These are phyloP conservation scores for Scaptomyza reducta DNA, from an alignment of 2,888 invertebrate species.

Conservation along the genomic window DNA sequence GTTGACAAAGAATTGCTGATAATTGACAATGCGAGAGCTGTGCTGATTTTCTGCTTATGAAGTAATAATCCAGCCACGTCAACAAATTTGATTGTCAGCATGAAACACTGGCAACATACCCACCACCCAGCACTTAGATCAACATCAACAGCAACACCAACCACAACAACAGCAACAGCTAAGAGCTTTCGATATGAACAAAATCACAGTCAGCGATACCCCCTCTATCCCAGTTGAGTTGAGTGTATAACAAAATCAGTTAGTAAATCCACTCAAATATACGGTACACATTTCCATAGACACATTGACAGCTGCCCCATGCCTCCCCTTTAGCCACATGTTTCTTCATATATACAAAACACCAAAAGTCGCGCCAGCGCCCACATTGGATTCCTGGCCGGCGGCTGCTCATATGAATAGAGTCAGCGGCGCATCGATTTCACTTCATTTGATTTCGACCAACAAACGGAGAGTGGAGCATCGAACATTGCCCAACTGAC, in stretches of 20 bases:
- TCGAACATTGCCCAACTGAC: constrained; percentile 28
- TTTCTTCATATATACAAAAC: constrained; percentile 8
- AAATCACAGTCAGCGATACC: constrained; percentile 65
- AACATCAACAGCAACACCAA: constrained; percentile 23
- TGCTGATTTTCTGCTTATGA: constrained; percentile 72
- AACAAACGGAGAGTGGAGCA: constrained; percentile 40
- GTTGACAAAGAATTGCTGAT: constrained; percentile 73
- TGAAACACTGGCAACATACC: constrained; percentile 51
- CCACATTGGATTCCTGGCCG: constrained; percentile 42
- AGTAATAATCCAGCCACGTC: constrained; percentile 80
- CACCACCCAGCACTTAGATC: constrained; percentile 44
- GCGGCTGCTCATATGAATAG: constrained; percentile 72
- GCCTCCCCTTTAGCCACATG: background rate
- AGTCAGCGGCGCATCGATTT: constrained; percentile 78
- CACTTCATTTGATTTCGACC: constrained; percentile 77
- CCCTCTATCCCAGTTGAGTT: constrained; percentile 31
- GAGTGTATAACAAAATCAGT: constrained; percentile 77
- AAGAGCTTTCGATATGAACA: constrained; percentile 22
- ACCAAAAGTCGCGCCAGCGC: constrained; percentile 32
- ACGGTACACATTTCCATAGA: constrained; percentile 74
- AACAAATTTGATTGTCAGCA: constrained; percentile 79
- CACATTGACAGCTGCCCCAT: constrained; percentile 75
- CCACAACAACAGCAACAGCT: constrained; percentile 21
- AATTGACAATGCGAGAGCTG: constrained; percentile 70
- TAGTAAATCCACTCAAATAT: constrained; percentile 80